phyloP scores from a whole-genome alignment of 30 jellyfish, hydroid and myxozoan species.

The Aurelia sp. region DNA sequence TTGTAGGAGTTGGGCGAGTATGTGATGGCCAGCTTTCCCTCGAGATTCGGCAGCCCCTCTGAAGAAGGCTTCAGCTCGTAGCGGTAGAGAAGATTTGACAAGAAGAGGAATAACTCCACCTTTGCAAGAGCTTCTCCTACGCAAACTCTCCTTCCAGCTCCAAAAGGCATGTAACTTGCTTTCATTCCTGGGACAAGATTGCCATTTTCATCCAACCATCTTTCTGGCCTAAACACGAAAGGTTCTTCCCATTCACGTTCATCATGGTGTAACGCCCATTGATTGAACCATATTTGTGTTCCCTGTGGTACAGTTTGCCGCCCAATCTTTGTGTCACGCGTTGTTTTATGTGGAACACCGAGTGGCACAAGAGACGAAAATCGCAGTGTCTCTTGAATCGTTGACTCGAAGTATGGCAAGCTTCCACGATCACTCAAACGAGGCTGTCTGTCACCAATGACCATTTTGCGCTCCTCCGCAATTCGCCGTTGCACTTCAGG shows the following conservation, averaged over 20 bases:
- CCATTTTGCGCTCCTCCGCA: conserved; percentile 54
- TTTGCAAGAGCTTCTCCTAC: conserved; percentile 90
- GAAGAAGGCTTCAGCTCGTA: conserved; percentile 46
- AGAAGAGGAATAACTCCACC: conserved; percentile 66
- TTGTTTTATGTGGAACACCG: conserved; percentile 84
- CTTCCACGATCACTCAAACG: conserved; percentile 62
- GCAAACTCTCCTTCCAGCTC: conserved; percentile 96
- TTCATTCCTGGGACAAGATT: conserved; percentile 46
- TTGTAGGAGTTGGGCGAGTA: conserved; percentile 58
- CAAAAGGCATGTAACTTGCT: conserved; percentile 78
- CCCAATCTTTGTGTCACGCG: conserved; percentile 28
- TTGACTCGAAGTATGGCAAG: conserved; percentile 66
- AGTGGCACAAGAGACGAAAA: conserved; percentile 79
- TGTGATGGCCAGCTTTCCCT: conserved; percentile 64
- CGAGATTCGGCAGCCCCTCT: conserved; percentile 61
- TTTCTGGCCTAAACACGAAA: conserved; percentile 70
- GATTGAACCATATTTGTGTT: conserved; percentile 67
- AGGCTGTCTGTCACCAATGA: conserved; percentile 76
- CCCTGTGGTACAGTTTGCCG: conserved; percentile 70
- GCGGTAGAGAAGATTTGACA: conserved; percentile 54
- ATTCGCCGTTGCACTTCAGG: conserved; percentile 79
- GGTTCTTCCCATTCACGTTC: conserved; percentile 87
- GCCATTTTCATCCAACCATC: conserved; percentile 87
- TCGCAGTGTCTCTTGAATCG: conserved; percentile 72
- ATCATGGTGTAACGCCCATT: conserved; percentile 81